These are phyloP conservation scores for Apamea monoglypha DNA, from an alignment of 2,888 invertebrate genomes.

Conservation along the genomic window DNA sequence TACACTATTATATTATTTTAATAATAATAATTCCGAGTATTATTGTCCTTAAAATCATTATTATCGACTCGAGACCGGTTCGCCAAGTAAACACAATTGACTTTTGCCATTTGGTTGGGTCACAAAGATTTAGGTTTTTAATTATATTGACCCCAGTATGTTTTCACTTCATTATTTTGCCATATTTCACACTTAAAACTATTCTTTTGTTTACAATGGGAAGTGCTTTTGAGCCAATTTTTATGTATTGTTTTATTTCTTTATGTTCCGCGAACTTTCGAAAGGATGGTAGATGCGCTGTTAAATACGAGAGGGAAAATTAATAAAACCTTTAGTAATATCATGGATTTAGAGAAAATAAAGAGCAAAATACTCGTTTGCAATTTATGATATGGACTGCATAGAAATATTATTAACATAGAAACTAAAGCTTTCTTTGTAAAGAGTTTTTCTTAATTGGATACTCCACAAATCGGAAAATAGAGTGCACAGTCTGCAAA, in stretches of 20 bases:
- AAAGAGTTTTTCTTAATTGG: not conserved
- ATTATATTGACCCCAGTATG: constrained; percentile 86
- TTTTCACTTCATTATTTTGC: constrained; percentile 81
- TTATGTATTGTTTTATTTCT: not conserved
- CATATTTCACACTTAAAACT: constrained; percentile 70
- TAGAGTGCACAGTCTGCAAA: not conserved
- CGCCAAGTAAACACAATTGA: constrained; percentile 85
- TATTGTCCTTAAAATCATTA: constrained; percentile 87
- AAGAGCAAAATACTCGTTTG: not conserved
- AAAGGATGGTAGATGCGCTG: not conserved
- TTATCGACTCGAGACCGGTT: constrained; percentile 75
- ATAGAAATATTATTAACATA: not conserved
- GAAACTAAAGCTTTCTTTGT: not conserved
- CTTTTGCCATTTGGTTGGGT: constrained; percentile 87
- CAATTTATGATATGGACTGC: not conserved
- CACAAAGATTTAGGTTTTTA: constrained; percentile 86
- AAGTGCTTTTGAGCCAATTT: constrained; percentile 23
- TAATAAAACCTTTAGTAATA: too few relatives aligned
- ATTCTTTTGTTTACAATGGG: constrained; percentile 50
- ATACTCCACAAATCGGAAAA: not conserved
- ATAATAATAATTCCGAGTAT: constrained; percentile 85
- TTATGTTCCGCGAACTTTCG: not conserved
- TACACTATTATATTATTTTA: constrained; percentile 81
- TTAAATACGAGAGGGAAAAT: not conserved
- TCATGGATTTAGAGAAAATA: not conserved